Percentiles rank a stretch among this genome's conserved stretches.
phyloP scores from a whole-genome alignment of 2,797 vertebrate genomes.

The Hemitrygon akajei region DNA sequence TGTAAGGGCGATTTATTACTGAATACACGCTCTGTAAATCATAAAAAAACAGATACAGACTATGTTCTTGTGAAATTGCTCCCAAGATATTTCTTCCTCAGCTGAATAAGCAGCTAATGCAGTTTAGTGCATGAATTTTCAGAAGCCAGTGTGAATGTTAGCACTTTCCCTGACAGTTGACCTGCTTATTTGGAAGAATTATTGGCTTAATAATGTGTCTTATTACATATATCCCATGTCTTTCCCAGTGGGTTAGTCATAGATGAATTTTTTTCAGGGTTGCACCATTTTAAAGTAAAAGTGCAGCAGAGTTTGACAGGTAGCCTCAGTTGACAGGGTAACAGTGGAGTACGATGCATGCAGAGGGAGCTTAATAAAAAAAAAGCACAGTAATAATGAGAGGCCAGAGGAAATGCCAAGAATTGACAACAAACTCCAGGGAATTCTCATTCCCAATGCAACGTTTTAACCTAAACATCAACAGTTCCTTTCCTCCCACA shows the following conservation, averaged over 20 bases:
- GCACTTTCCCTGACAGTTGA: not conserved
- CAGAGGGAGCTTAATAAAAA: not conserved
- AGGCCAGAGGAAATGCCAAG: not conserved
- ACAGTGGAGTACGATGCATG: not conserved
- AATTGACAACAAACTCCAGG: not conserved
- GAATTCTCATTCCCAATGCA: not conserved
- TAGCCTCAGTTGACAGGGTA: not conserved
- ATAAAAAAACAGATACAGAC: not conserved
- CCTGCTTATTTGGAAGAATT: constrained; percentile 5
- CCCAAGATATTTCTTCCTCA: not conserved
- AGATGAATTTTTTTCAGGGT: not conserved
- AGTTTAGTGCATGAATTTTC: not conserved
- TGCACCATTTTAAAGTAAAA: not conserved
- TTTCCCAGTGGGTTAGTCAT: not conserved
- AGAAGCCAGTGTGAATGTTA: not conserved
- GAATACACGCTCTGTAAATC: not conserved
- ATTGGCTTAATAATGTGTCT: constrained; percentile 13
- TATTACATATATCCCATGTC: not conserved
- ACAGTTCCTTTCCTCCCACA: no score
- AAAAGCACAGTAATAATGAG: not conserved
- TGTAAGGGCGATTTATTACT: not conserved
- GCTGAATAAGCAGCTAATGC: not conserved
- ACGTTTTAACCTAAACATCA: no score
- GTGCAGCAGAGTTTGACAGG: not conserved
- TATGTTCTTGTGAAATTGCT: not conserved